Base-by-base conservation (phyloP, 2,888 invertebrate species). In the Lymantria monacha region DNA sequence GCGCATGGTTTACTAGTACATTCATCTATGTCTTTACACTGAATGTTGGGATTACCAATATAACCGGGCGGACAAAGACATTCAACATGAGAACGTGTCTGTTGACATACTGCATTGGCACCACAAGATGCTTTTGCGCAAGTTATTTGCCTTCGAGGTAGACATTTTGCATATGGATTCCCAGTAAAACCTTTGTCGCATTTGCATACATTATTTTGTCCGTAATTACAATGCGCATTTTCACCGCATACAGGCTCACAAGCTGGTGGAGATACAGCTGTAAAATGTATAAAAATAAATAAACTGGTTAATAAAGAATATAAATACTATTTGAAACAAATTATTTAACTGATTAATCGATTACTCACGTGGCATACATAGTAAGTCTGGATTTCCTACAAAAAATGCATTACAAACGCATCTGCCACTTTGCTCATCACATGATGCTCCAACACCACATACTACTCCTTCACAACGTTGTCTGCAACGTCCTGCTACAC, bases 141-240 rank as follows among this genome's bases (percentile, higher is more conserved):
- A 37, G 94, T 94, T 59, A 94, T 94, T 74, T 94, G 94, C 67
- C 93, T 93, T 62, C 95, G 93, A 14, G 93, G 91, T 10, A 94
- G 93, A 78, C 98, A 98, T 46, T 94, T 94, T 66, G 94, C 94
- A 76, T 97, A 97, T 0, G 98, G 97, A 87, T 98, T 98, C 59
- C 98, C 98, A 47, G 93, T 94, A 7, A 94, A 95, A 8, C 96
- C 97, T 47, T 95, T 93, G 79, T 97, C 94, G 76, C 98, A 98
- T 62, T 95, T 95, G 72, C 97, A 97, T 54, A 93, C 92, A 73
- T 96, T 96, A 12, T 93, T 93, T 53, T 92, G 86, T 48, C 95
- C 95, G 70, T 97, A 97, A 70, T 96, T 95, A 79, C 98, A 98
- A 72, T 98, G 97, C 1, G 97, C 96, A 76, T 97, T 96, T 58